Evolutionary conservation across 2,888 invertebrate genomes (phyloP).

Genomic region (Alviniconcha strummeri): DNA sequence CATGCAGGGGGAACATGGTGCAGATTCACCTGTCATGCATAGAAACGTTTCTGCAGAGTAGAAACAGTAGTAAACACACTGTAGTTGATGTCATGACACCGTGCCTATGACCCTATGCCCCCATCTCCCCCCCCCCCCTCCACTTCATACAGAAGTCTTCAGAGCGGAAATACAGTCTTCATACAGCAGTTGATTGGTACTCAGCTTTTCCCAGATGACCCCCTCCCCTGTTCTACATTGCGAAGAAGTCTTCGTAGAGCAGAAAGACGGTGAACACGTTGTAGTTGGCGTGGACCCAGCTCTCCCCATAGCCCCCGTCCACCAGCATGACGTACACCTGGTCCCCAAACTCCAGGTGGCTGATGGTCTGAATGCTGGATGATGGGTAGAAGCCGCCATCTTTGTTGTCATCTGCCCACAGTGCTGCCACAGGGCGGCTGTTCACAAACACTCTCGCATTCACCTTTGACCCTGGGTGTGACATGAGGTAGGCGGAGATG

Average conservation of each 20-base stretch:
- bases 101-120: too few species aligned
- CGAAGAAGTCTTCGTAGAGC: constrained; percentile 47
- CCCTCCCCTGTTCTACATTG: too few species aligned
- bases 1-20: too few species aligned
- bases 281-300: constrained; percentile 57
- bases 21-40: too few species aligned
- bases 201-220: too few species aligned
- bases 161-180: too few species aligned
- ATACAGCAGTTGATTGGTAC: too few species aligned
- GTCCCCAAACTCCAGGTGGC: constrained; percentile 50
- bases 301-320: constrained; percentile 52
- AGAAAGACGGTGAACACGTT: constrained; percentile 51
- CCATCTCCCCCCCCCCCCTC: too few species aligned
- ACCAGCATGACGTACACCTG: constrained; percentile 55
- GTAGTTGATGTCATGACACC: too few species aligned
- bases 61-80: too few species aligned
- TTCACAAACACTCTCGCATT: constrained; percentile 51
- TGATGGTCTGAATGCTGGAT: constrained; percentile 51
- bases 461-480: constrained; percentile 53
- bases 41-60: too few species aligned
- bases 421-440: constrained; percentile 51
- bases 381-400: constrained; percentile 54
- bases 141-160: too few species aligned
- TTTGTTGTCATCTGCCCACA: constrained; percentile 54
- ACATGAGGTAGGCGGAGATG: constrained; percentile 51